Conservation (phyloP, 2,113 vertebrate species). For the Megaceryle maxima region DNA sequence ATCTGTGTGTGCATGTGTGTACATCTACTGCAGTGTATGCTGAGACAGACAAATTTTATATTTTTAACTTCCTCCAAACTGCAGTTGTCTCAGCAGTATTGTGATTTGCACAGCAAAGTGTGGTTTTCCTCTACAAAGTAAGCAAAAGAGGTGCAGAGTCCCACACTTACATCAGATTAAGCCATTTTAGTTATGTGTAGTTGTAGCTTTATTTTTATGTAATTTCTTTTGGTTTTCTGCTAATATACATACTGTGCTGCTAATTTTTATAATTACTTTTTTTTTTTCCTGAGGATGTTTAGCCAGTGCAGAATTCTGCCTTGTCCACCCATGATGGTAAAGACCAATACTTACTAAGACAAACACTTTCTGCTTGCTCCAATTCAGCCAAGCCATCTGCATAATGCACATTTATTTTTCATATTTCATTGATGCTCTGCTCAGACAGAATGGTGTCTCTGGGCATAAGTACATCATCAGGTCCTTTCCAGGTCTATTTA, state of each 20-base stretch:
- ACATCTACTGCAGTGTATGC: background rate
- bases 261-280: background rate
- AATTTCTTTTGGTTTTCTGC: background rate
- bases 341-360: background rate
- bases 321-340: background rate
- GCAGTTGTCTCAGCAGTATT: background rate
- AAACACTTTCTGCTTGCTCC: background rate
- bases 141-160: background rate
- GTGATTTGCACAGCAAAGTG: background rate
- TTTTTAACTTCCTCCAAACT: background rate
- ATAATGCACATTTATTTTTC: background rate
- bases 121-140: background rate
- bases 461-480: background rate
- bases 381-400: background rate
- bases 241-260: background rate
- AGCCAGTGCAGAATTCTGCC: background rate
- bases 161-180: background rate
- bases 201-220: background rate
- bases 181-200: background rate
- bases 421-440: background rate
- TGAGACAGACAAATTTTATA: background rate
- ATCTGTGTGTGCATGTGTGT: background rate
- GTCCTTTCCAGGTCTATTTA: background rate
- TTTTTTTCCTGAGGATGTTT: background rate
- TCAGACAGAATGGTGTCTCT: background rate